Base-by-base conservation (phyloP, 2,113 vertebrate genomes). In the Nerophis lumbriciformis region DNA sequence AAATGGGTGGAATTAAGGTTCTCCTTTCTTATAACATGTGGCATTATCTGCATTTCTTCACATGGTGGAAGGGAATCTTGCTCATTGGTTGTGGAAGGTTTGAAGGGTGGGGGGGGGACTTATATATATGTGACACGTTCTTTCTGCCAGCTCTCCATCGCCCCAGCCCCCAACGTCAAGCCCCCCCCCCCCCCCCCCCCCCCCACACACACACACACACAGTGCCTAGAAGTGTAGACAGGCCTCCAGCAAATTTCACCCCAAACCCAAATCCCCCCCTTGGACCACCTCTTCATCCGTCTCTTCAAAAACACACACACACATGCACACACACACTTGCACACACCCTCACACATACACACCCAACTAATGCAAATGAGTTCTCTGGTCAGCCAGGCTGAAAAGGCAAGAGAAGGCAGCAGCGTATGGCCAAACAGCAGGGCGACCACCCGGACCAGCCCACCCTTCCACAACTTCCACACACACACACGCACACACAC, bases 1-100 rank as follows among this genome's bases (percentile, higher is more conserved):
- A 39, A 39, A 39, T 39, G 38, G 38, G 38, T 39, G 38, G 38
- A 8, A 28, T 28, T 1, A 81, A 71, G 69, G 75, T 77, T 79
- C 63, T 53, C 76, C 63, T 80, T 79, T 76, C 71, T 66, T 73
- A 69, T 72, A 72, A 76, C 78, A 76, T 84, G 79, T 77, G 69
- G 77, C 82, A 82, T 87, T 88, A 90, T 92, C 87, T 88, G 80
- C 87, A 90, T 93, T 91, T 92, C 89, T 93, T 91, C 90, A 90
- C 90, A 91, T 91, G 87, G 87, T 68, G 65, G 69, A 42, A 28
- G 89, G 88, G 80, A 79, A 6, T 11, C 77, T 76, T 70, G 86
- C 89, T 90, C 87, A 65, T 82, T 86, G 81, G 13, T 21, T 44
- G 62, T 59, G 70, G 68, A 91, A 92, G 92, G 93, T 91, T 93